Evolutionary conservation across 2,113 vertebrate genomes (phyloP).

Genomic region (Pavo muticus): DNA sequence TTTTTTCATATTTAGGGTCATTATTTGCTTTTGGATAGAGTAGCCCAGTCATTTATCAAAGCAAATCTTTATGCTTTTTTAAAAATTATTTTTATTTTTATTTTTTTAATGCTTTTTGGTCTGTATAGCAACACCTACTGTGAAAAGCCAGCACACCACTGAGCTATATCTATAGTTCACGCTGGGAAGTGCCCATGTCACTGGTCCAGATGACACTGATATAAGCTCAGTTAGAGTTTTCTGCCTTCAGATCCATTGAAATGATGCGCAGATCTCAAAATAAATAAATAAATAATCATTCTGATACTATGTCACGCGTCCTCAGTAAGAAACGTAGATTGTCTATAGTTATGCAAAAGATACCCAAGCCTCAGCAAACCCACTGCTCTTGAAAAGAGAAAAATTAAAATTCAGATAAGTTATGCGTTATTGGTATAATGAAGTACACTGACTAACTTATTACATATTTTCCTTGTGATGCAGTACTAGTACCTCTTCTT

Average conservation of each 20-base stretch:
- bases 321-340: neutral
- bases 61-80: neutral
- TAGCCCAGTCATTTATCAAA: neutral
- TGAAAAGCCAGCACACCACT: neutral
- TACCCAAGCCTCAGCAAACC: neutral
- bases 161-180: neutral
- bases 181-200: neutral
- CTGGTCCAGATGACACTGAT: neutral
- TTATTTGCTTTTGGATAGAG: neutral
- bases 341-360: neutral
- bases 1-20: neutral
- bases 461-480: neutral
- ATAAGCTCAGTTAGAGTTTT: neutral
- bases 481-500: neutral
- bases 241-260: neutral
- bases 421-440: neutral
- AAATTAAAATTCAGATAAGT: neutral
- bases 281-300: no score
- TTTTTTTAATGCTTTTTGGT: neutral
- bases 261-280: neutral
- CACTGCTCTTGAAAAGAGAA: neutral
- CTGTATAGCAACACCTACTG: neutral
- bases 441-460: neutral
- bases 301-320: neutral
- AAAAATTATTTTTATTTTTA: no score